Base-by-base conservation (phyloP, 2,888 invertebrate genomes). In the Ceraclea dissimilis region DNA sequence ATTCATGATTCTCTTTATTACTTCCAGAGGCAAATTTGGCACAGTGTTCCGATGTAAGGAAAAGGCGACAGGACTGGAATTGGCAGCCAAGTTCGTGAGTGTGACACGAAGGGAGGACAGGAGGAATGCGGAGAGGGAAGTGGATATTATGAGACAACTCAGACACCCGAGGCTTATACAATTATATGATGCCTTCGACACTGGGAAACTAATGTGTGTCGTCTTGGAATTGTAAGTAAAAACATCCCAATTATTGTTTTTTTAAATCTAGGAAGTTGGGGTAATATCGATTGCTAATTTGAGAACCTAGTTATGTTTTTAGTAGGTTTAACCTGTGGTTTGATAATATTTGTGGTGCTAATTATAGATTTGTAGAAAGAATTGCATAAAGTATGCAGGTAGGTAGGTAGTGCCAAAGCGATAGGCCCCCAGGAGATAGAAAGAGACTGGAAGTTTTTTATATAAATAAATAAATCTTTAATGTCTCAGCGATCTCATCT, bases 91-190 rank as follows among this genome's bases (percentile, higher is more conserved):
- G 76, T 89, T 94, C 70, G 91, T 98, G 63, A 85, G 85, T 47
- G 88, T 91, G 50, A 84, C 83, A 58, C 83, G 90, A 64, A 83
- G 91, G 59, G 92, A 94, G 67, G 95, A 95, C 71, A 79, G 91
- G 60, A 80, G 91, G 62, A 92, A 94, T 67, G 96, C 96, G 62
- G 92, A 94, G 71, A 81, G 96, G 54, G 98, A 98, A 72, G 90
- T 99, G 59, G 95, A 96, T 65, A 93, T 99, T 66, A 98, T 99
- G 97, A 83, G 92, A 68, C 79, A 86, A 63, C 81, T 99, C 55
- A 90, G 95, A 67, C 98, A 99, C 78, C 95, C 95, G 26, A 78
- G 96, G 62, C 85, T 99, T 51, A 92, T 98, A 66, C 98, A 98
- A 72, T 83, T 99, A 47, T 99, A 96, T 72, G 99, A 98, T 68